A percentile compares a stretch with the other conserved stretches of the same genome.
These are phyloP conservation scores for Myotis planiceps DNA, from an alignment of 2,797 vertebrate species.

Conservation along the genomic window DNA sequence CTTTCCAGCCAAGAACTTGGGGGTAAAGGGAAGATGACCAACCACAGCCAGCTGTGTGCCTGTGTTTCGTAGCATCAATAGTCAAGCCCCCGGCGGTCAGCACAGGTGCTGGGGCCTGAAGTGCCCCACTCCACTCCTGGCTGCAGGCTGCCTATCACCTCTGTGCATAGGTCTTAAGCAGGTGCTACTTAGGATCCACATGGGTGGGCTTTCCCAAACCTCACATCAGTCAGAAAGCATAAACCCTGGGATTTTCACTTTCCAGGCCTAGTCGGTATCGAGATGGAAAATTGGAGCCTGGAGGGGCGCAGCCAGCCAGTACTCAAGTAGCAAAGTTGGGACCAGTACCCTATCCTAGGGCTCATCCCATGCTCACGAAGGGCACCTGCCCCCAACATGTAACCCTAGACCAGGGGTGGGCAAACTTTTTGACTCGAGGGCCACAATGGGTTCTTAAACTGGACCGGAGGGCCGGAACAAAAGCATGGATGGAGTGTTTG, in stretches of 20 bases:
- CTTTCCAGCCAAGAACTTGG: not conserved
- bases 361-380: not conserved
- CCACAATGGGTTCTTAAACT: too few relatives aligned
- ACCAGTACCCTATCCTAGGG: not conserved
- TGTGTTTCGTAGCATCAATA: not conserved
- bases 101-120: not conserved
- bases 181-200: not conserved
- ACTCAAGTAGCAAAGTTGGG: not conserved
- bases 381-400: not conserved
- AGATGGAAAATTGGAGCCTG: not conserved
- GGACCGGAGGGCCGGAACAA: too few relatives aligned
- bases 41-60: not conserved
- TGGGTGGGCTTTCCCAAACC: not conserved
- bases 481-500: too few relatives aligned
- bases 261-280: not conserved
- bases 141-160: not conserved
- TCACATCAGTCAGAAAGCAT: not conserved
- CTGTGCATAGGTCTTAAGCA: not conserved
- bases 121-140: fast-evolving
- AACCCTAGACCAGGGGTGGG: conserved; percentile 4
- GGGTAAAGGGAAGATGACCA: not conserved
- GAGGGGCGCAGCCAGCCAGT: not conserved
- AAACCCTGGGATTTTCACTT: not conserved
- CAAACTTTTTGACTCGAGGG: too few relatives aligned
- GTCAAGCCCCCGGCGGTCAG: not conserved